phyloP scores from a whole-genome alignment of 1,140 invertebrate genomes.

The Lasioglossum albipes region DNA sequence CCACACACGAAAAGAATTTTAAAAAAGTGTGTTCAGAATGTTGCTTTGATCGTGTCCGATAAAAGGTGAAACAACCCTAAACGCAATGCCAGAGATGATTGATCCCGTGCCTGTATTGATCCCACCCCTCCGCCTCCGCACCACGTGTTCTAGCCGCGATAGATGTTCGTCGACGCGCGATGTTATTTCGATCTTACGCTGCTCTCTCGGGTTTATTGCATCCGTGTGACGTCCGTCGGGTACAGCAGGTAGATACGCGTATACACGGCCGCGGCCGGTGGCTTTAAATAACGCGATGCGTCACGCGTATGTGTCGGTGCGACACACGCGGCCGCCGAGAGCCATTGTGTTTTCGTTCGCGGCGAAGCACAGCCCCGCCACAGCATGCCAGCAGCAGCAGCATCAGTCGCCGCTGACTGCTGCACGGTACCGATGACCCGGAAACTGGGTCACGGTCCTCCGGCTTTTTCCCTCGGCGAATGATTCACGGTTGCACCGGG shows the following conservation, averaged over 20 bases:
- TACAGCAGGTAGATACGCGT: neutral
- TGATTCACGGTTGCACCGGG: constrained; percentile 27
- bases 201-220: constrained; percentile 23
- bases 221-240: constrained; percentile 33
- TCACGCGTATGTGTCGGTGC: constrained; percentile 36
- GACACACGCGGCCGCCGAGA: constrained; percentile 31
- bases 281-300: constrained; percentile 39
- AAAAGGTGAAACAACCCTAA: no score
- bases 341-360: constrained; percentile 45
- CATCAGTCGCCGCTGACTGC: no score
- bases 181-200: constrained; percentile 21
- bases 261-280: neutral
- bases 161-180: no score
- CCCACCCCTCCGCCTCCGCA: neutral
- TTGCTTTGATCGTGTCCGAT: no score
- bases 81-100: neutral
- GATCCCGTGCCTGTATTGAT: neutral
- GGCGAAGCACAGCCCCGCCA: neutral
- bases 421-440: constrained; percentile 47
- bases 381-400: neutral
- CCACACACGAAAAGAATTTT: no score
- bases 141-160: no score
- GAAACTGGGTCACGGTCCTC: constrained; percentile 51
- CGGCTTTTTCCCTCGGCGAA: constrained; percentile 13
- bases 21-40: no score